These are phyloP conservation scores for Brachionichthys hirsutus DNA, from an alignment of 2,113 vertebrate genomes.

Conservation along the genomic window DNA sequence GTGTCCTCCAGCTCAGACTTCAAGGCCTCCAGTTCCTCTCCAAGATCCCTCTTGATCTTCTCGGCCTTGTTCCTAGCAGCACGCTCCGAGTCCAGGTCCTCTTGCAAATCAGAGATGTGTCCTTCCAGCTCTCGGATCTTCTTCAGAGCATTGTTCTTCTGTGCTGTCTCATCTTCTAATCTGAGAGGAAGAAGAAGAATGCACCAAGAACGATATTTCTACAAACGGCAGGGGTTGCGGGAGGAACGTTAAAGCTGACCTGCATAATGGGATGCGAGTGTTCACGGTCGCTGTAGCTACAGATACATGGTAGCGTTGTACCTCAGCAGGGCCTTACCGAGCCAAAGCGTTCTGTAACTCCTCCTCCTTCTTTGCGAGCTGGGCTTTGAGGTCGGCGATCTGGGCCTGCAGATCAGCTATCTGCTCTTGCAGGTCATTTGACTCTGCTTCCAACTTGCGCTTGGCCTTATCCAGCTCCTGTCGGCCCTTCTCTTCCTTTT, in stretches of 20 bases:
- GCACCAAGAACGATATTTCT: not conserved
- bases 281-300: too few relatives aligned
- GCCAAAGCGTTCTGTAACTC: conserved; percentile 89
- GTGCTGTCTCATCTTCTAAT: conserved; percentile 88
- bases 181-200: conserved; percentile 60
- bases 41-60: conserved; percentile 91
- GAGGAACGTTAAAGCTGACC: not conserved
- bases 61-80: conserved; percentile 89
- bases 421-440: conserved; percentile 87
- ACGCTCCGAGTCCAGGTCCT: conserved; percentile 90
- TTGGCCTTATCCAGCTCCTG: conserved; percentile 95
- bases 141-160: conserved; percentile 91
- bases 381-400: conserved; percentile 90
- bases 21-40: conserved; percentile 93
- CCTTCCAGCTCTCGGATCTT: conserved; percentile 93
- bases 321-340: conserved; percentile 72
- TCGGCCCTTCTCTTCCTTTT: conserved; percentile 93
- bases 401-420: conserved; percentile 89
- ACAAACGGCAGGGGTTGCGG: not conserved
- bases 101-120: conserved; percentile 91
- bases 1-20: conserved; percentile 96
- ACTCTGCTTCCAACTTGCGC: conserved; percentile 92
- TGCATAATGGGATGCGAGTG: not conserved
- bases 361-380: conserved; percentile 92
- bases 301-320: not conserved